Conservation (phyloP, 2,113 vertebrate species). For the Oncorhynchus gorbuscha region DNA sequence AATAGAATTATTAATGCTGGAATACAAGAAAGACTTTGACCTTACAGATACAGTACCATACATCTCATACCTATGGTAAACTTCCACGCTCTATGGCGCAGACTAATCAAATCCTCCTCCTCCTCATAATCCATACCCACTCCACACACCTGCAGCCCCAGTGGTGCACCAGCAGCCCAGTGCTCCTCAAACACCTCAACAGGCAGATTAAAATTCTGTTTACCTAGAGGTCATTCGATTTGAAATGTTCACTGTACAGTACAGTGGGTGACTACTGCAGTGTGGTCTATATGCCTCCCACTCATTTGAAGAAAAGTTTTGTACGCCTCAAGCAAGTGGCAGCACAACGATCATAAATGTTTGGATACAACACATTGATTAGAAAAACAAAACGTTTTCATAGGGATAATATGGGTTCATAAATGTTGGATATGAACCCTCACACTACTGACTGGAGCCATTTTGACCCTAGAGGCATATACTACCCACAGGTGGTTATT, state of each 20-base stretch:
- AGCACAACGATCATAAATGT: neutral
- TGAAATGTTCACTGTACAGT: slow-evolving; percentile 3
- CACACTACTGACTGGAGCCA: no score
- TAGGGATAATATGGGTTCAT: no score
- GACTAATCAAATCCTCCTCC: neutral
- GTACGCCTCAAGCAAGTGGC: neutral
- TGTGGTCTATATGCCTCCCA: neutral
- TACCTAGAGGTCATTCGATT: slow-evolving; percentile 20
- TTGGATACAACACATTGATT: neutral
- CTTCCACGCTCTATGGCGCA: neutral
- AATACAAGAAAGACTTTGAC: no score
- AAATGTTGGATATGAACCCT: no score
- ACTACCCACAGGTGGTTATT: no score
- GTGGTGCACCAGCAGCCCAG: slow-evolving; percentile 16
- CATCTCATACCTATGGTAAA: neutral
- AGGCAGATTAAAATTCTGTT: slow-evolving; percentile 16
- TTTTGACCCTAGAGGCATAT: no score
- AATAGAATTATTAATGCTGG: no score
- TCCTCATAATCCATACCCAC: slow-evolving; percentile 21
- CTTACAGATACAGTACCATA: no score
- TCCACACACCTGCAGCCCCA: slow-evolving; percentile 22
- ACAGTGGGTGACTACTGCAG: neutral
- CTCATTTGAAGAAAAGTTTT: slow-evolving; percentile 3
- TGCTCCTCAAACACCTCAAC: slow-evolving; percentile 30
- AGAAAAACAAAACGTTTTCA: neutral